Evolutionary conservation across 1,140 invertebrate genomes (phyloP), one percentile per base, ranked within the genome.

Genomic region (Neodiprion lecontei): DNA sequence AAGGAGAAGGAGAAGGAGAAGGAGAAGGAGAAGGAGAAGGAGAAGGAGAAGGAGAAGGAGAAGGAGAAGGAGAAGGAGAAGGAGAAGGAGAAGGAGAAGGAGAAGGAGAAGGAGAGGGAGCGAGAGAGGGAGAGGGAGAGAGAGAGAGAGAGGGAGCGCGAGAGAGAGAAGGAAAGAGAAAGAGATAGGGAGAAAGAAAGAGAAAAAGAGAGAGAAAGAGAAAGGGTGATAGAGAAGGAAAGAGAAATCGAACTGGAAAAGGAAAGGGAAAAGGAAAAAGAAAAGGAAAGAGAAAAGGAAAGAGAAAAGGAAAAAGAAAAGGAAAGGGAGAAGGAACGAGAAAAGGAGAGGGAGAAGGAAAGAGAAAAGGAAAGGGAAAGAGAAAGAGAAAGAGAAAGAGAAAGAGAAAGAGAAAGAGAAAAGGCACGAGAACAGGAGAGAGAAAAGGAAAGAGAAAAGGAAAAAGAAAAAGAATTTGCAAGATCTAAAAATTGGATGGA

Each of bases 401-500:
- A 80, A 11, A 82, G 72, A 70, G 81, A 79, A 21, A 82, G 79
- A 73, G 85, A 83, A 70, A 86, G 77, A 53, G 74, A 81, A 21
- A 81, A 80, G 73, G 85, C 83, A 70, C 86, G 77, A 53, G 74
- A 81, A 66, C 75, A 75, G 23, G 78, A 81, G 3, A 79, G 79
- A 49, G 77, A 79, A 40, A 83, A 76, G 53, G 78, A 77, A 8
- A 81, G 78, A 66, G 69, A 80, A 11, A 82, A 72, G 67, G 81
- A 79, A 21, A 82, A 79, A 74, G 85, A 84, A 70, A 87, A 77
- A 53, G 74, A 81, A 21, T 79, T 82, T 49, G 67, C 75, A 2
- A 82, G 80, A 72, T 83, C 78, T 72, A 76, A 68, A 4, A 81
- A 77, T n/a, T 88, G 87, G 87, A 72, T 73, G 40, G 82, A 85